Evolutionary conservation across 2,797 vertebrate species (phyloP).

Genomic region (Xiphorhynchus erythropygius): DNA sequence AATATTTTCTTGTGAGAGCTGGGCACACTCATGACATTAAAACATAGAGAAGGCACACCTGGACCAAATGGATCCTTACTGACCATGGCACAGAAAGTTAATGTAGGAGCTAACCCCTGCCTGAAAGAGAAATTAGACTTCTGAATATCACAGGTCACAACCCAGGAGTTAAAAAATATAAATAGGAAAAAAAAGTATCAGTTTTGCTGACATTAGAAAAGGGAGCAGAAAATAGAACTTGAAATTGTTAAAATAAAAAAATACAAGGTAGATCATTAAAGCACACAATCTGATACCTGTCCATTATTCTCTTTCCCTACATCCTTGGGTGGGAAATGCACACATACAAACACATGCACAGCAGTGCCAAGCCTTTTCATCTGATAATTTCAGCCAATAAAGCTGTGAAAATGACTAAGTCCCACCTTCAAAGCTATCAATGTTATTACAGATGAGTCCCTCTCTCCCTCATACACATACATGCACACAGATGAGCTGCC

Average conservation of each 20-base stretch:
- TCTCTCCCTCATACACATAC: neutral
- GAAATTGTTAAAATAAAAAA: neutral
- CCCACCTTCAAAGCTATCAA: slow-evolving; percentile 60
- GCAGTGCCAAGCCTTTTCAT: slow-evolving; percentile 1
- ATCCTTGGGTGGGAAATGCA: neutral
- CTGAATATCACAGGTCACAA: neutral
- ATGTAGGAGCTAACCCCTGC: neutral
- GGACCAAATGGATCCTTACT: slow-evolving; percentile 12
- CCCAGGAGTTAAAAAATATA: neutral
- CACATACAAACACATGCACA: neutral
- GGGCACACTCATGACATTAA: neutral
- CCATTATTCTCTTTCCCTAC: neutral
- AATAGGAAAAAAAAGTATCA: neutral
- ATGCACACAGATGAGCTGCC: slow-evolving; percentile 6
- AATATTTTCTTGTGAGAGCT: neutral
- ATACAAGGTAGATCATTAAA: neutral
- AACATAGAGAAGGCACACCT: neutral
- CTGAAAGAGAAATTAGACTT: neutral
- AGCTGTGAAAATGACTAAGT: slow-evolving; percentile 45
- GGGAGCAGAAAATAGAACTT: neutral
- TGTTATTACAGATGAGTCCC: slow-evolving; percentile 25
- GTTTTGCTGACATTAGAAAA: neutral
- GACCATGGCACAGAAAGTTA: neutral
- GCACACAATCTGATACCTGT: neutral
- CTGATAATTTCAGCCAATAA: slow-evolving; percentile 59